phyloP scores from a whole-genome alignment of 2,888 invertebrate species.

The Polyploca ridens region DNA sequence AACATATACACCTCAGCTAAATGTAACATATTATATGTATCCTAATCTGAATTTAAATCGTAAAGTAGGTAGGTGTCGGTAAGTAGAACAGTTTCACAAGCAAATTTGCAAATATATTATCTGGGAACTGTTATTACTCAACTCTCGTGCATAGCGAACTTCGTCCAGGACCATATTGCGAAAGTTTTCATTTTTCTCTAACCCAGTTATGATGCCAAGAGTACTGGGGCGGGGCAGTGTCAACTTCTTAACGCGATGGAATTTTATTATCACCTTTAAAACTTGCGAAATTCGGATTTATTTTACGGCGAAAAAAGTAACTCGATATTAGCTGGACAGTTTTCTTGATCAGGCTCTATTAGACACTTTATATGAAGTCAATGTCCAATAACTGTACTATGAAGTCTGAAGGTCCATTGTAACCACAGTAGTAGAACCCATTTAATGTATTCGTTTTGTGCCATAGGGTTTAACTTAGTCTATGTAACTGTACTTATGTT shows the following conservation, averaged over 20 bases:
- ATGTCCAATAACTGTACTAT: too few relatives aligned
- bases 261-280: conserved; percentile 65
- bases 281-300: conserved; percentile 55
- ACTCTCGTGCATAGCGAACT: conserved; percentile 62
- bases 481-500: too few relatives aligned
- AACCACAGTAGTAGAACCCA: too few relatives aligned
- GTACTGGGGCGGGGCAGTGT: conserved; percentile 51
- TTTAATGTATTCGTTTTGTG: too few relatives aligned
- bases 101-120: conserved; percentile 65
- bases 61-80: conserved; percentile 33
- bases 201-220: conserved; percentile 70
- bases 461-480: neutral
- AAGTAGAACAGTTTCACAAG: conserved; percentile 43
- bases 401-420: too few relatives aligned
- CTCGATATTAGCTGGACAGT: conserved; percentile 32
- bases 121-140: conserved; percentile 61
- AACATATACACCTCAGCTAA: conserved; percentile 19
- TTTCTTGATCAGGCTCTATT: neutral
- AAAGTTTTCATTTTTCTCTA: conserved; percentile 80
- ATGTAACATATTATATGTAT: conserved; percentile 33
- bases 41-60: conserved; percentile 44
- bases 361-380: neutral
- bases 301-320: conserved; percentile 42
- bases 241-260: conserved; percentile 54
- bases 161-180: conserved; percentile 65